Evolutionary conservation across 2,113 vertebrate species (phyloP), one percentile per base, ranked within the genome.

Genomic region (Saguinus midas): DNA sequence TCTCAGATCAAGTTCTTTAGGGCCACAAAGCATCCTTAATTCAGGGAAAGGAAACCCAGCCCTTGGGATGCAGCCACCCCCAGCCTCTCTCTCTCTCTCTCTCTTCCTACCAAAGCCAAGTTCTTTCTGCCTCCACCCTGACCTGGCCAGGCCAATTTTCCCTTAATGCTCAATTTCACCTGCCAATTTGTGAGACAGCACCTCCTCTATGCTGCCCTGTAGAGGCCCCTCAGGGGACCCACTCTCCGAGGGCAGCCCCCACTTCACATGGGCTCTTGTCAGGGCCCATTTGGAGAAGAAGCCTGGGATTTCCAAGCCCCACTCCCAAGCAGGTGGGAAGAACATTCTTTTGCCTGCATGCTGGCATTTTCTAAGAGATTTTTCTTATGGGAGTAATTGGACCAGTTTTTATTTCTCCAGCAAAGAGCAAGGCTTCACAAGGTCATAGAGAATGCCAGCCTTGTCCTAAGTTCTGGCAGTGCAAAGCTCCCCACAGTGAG

Each of bases 321-420:
- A 8, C 35, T 96, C 45, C 81, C 7, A 12, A 21, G 37, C 13
- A 37, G 72, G 92, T 79, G 75, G 96, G 52, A 64, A 79, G 23
- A 6, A 4, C 4, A 16, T 12, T 16, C 1, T 0, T 52, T 13
- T 43, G n/a, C 72, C 82, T 10, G 10, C 32, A 37, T 40, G 29
- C 43, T 0, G 6, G 61, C 27, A 1, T 43, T 81, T 72, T 95
- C 95, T 94, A 86, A 97, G 96, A 86, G 75, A 32, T 43, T 95
- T 97, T 97, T 96, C 93, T 96, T 58, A 18, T 0, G 80, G 92
- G 70, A n/a, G 97, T 91, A 94, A 94, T 68, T 64, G 94, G 90
- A 96, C 94, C 6, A 90, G 70, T 64, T 12, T 27, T 87, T 52
- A 7, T n/a, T 90, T 55, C 95, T 90, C 89, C 70, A 4, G 57